Evolutionary conservation across 2,888 invertebrate species (phyloP), one percentile per base, ranked within the genome.

Genomic region (Ennomos quercinarius): DNA sequence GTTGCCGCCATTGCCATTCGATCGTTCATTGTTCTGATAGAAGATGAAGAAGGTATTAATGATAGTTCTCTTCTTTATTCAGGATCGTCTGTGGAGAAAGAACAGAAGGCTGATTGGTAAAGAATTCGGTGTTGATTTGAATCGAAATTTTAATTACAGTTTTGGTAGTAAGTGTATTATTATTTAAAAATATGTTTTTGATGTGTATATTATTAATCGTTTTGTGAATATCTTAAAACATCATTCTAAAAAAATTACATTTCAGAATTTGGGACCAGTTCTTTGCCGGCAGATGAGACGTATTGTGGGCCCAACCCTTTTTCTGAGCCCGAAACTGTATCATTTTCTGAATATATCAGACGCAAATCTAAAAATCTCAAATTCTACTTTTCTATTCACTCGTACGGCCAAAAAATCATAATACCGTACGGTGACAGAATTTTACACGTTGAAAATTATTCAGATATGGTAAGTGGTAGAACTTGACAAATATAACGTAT

Each of bases 21-120:
- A 17, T 17, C 1, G 1, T 17, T 17, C 17, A 5, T 27, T 27
- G 6, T 4, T 27, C 27, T 27, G 27, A 3, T 27, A 27, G 27
- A 27, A 27, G 27, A 27, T 27, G 27, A 27, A 6, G 6, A 27
- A 27, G 27, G 5, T 27, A 3, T 27, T 27, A 27, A 27, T 27
- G 27, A 27, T 6, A 27, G 27, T 3, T 27, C 5, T 27, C 27
- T 27, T 27, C 0, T 27, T 27, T 27, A 27, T 27, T 27, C 54
- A 93, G 93, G 90, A 95, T 77, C 94, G 95, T 0, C 63, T 95
- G 64, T 95, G 95, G 95, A 87, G 94, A 49, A 95, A 95, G 78
- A 95, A 95, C 10, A 88, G 95, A 61, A 82, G 81, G 11, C 72
- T 71, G 0, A 57, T 80, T 0, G 71, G 70, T 0, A 17, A 34